phyloP scores from a whole-genome alignment of 2,888 invertebrate species.

The Hypomecis punctinalis region DNA sequence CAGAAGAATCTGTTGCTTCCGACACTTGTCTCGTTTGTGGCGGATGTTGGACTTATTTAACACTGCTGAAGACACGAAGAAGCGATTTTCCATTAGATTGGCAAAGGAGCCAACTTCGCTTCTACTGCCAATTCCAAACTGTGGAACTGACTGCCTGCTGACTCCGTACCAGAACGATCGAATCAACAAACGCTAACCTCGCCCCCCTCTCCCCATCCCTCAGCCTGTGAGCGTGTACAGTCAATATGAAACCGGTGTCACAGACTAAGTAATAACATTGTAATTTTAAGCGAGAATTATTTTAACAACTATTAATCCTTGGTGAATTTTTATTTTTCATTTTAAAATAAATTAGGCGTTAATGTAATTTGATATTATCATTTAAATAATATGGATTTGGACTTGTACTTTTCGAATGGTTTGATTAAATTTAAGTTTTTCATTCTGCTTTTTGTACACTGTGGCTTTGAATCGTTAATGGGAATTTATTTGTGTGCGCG shows the following conservation, averaged over 20 bases:
- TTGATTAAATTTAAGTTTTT: background rate
- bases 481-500: conserved; percentile 62
- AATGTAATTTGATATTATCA: background rate
- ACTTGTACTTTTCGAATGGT: background rate
- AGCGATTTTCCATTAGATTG: conserved; percentile 84
- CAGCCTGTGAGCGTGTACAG: conserved; percentile 25
- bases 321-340: background rate
- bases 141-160: conserved; percentile 44
- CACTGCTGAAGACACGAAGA: conserved; percentile 70
- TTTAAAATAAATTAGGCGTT: no score
- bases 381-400: background rate
- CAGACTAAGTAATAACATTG: conserved; percentile 54
- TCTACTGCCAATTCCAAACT: conserved; percentile 75
- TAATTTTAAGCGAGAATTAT: background rate
- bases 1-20: conserved; percentile 80
- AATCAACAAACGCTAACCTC: conserved; percentile 57
- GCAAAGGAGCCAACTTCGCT: conserved; percentile 74
- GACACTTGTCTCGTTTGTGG: conserved; percentile 76
- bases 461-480: conserved; percentile 44
- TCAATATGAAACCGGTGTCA: conserved; percentile 55
- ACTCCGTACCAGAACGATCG: conserved; percentile 51
- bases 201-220: conserved; percentile 38
- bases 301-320: background rate
- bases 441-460: conserved; percentile 54
- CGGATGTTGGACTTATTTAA: conserved; percentile 78